A percentile compares a stretch with the other conserved stretches of the same genome.
Evolutionary conservation across 2,888 invertebrate genomes (phyloP).

Genomic region (Drosophila tripunctata): DNA sequence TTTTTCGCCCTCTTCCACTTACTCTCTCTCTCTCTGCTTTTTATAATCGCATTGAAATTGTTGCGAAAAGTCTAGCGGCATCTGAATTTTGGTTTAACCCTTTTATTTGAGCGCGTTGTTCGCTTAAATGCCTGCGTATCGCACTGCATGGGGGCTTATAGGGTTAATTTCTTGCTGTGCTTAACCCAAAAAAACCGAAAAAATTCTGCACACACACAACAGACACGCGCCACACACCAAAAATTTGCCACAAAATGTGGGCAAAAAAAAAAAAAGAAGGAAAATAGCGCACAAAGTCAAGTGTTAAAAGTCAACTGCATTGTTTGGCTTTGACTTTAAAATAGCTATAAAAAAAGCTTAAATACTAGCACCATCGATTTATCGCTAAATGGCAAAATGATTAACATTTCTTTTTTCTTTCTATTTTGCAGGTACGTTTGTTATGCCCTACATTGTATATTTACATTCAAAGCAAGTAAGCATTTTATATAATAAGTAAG

Average conservation of each 20-base stretch:
- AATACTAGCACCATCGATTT: constrained; percentile 1
- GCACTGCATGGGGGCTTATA: constrained; percentile 40
- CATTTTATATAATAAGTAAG: background rate
- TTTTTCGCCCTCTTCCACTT: background rate
- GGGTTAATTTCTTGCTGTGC: constrained; percentile 47
- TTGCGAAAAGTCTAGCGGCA: constrained; percentile 50
- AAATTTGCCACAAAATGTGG: constrained; percentile 48
- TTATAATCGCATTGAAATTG: constrained; percentile 54
- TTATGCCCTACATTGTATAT: background rate
- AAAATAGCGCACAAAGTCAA: background rate
- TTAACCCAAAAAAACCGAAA: constrained; percentile 28
- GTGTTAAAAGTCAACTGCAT: constrained; percentile 12
- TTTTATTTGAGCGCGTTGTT: constrained; percentile 5
- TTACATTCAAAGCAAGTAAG: constrained; percentile 23
- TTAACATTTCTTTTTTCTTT: background rate
- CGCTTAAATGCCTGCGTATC: constrained; percentile 8
- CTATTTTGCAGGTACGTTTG: constrained; percentile 47
- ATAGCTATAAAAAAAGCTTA: background rate
- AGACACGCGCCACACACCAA: constrained; percentile 35
- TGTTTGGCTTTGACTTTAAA: background rate
- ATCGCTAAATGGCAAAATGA: background rate
- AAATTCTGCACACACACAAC: constrained; percentile 30
- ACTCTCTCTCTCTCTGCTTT: background rate
- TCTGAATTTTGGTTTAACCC: constrained; percentile 42
- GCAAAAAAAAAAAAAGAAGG: constrained; percentile 17